Percentiles rank a stretch among this genome's conserved stretches.
Conservation (phyloP, 2,113 vertebrate genomes). For the Myxocyprinus asiaticus region DNA sequence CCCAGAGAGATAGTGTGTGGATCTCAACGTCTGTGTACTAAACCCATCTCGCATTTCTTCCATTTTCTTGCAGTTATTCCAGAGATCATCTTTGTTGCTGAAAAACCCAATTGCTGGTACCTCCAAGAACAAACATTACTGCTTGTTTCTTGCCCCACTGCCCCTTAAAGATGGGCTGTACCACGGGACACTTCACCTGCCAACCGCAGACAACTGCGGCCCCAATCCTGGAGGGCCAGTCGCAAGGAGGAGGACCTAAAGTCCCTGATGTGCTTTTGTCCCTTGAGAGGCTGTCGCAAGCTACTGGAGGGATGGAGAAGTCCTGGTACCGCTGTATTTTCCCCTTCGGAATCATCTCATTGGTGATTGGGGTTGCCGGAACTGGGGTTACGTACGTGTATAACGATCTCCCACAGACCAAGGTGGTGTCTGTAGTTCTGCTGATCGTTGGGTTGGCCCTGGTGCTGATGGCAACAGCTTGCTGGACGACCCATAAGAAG, state of each 20-base stretch:
- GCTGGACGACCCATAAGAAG: conserved; percentile 83
- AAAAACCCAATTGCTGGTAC: no score
- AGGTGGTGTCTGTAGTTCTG: conserved; percentile 84
- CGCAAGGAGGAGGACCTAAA: conserved; percentile 64
- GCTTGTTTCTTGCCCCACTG: conserved; percentile 17
- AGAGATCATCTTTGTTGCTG: no score
- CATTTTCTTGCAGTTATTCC: not conserved
- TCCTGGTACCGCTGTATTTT: conserved; percentile 93
- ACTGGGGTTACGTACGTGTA: conserved; percentile 89
- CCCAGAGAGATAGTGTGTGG: conserved; percentile 56
- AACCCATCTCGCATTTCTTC: not conserved
- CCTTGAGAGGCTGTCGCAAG: conserved; percentile 83
- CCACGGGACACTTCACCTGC: conserved; percentile 82
- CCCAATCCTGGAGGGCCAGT: conserved; percentile 64
- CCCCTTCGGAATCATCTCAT: conserved; percentile 86
- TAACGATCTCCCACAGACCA: conserved; percentile 85
- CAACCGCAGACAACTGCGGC: conserved; percentile 69
- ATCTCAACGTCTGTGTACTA: conserved; percentile 53
- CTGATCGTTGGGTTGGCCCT: conserved; percentile 79
- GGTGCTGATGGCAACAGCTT: conserved; percentile 79
- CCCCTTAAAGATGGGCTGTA: conserved; percentile 80
- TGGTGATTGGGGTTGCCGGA: conserved; percentile 85
- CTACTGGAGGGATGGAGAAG: conserved; percentile 86
- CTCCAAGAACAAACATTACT: conserved; percentile 36
- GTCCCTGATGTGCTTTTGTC: conserved; percentile 80